These are phyloP conservation scores for Aleadryas rufinucha DNA, from an alignment of 2,113 vertebrate species.

Conservation along the genomic window DNA sequence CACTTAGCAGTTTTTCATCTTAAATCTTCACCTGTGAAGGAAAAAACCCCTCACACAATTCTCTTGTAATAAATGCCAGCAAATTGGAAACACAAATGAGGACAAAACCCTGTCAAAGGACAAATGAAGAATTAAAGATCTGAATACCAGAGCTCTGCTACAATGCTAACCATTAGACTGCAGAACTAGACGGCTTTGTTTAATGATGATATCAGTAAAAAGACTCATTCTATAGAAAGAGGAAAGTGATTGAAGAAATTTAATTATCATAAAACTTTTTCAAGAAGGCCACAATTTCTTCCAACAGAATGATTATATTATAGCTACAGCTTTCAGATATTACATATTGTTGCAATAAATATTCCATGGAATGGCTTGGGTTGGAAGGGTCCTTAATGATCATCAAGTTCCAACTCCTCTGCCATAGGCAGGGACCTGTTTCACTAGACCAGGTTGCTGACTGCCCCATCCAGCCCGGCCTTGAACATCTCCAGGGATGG, in stretches of 20 bases:
- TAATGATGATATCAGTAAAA: not conserved
- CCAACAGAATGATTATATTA: not conserved
- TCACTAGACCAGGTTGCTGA: not conserved
- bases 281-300: not conserved
- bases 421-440: not conserved
- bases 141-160: not conserved
- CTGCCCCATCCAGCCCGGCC: not conserved
- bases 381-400: not conserved
- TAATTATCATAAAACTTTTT: not conserved
- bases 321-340: not conserved
- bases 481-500: not conserved
- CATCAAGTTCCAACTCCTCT: not conserved
- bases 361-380: not conserved
- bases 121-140: not conserved
- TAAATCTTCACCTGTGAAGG: not conserved
- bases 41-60: not conserved
- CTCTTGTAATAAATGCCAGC: not conserved
- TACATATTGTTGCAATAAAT: not conserved
- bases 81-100: not conserved
- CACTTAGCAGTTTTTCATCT: not conserved
- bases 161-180: not conserved
- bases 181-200: not conserved
- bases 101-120: not conserved
- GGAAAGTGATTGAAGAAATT: not conserved
- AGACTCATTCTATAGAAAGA: not conserved